Base-by-base conservation (phyloP, 2,113 vertebrate genomes). In the Picathartes gymnocephalus region DNA sequence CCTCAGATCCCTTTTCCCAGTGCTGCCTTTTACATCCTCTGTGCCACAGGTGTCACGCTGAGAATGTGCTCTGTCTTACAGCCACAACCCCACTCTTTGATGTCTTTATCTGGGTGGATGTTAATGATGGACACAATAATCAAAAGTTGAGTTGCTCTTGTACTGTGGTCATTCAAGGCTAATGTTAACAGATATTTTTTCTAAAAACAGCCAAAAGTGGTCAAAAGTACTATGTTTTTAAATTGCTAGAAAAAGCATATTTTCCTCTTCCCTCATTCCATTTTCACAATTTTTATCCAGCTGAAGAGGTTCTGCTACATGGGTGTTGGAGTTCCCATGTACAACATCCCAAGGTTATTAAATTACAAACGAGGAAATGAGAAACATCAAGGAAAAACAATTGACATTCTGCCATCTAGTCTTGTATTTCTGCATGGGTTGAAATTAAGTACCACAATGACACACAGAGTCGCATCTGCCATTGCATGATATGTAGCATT, bases 361-460 rank as follows among this genome's bases (percentile, higher is more conserved):
- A 25, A 77, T 44, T 86, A 37, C 24, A 74, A 68, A 86, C 0
- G 7, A 83, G 44, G 51, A 86, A 88, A 88, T 48, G 20, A 88
- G 71, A 94, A 94, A 83, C 39, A 71, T 56, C 82, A 88, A 18
- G 31, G 47, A 18, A 68, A 79, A 94, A 40, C 8, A 2, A 95
- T 5, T 69, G 93, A 80, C 85, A 83, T 70, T 95, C 66, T 91
- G 83, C 58, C 54, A 71, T 69, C 44, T 35, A 66, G 30, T 53
- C 50, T 56, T 35, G 35, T 45, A 72, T 81, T 92, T 88, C 91
- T 90, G 69, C 64, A 83, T 47, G 68, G 53, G 33, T 76, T 79
- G 71, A 95, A 95, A 95, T 93, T 53, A 77, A 81, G 74, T 68
- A 23, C 78, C 1, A 5, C 23, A 37, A 50, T 86, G 86, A 93